phyloP scores from a whole-genome alignment of 2,113 vertebrate species.

The Lethenteron reissneri region DNA sequence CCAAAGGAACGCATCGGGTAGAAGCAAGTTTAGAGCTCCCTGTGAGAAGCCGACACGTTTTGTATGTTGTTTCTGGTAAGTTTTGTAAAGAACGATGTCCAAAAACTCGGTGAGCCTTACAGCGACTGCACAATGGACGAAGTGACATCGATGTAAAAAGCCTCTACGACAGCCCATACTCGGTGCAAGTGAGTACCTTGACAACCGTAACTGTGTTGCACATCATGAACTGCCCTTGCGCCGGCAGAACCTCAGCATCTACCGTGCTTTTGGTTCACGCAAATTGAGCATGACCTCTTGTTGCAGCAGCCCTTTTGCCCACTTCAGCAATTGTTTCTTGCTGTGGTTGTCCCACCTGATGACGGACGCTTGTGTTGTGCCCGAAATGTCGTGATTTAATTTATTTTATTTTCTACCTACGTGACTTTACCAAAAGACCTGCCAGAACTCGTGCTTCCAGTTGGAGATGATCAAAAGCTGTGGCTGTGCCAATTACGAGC shows the following conservation, averaged over 20 bases:
- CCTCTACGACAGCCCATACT: constrained; percentile 35
- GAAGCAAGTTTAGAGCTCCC: no score
- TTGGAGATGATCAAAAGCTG: constrained; percentile 31
- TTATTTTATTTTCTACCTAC: constrained; percentile 4
- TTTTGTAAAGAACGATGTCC: constrained; percentile 25
- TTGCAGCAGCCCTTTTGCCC: no score
- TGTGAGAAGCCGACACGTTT: no score
- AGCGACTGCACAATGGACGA: constrained; percentile 31
- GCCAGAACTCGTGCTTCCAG: constrained; percentile 45
- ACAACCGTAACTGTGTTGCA: no score
- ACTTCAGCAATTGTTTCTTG: no score
- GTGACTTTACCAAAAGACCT: constrained; percentile 22
- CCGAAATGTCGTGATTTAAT: background rate
- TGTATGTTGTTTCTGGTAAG: background rate
- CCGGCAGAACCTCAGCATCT: no score
- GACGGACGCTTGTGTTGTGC: background rate
- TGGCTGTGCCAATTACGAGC: constrained; percentile 31
- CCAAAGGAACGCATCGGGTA: background rate
- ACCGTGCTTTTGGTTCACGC: no score
- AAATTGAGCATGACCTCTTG: no score
- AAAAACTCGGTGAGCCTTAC: constrained; percentile 35
- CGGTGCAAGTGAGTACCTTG: constrained; percentile 26
- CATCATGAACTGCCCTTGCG: no score
- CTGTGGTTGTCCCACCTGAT: background rate
- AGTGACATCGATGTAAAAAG: constrained; percentile 25